These are phyloP conservation scores for Ethmia dodecea DNA, from an alignment of 2,888 invertebrate species.

Conservation along the genomic window DNA sequence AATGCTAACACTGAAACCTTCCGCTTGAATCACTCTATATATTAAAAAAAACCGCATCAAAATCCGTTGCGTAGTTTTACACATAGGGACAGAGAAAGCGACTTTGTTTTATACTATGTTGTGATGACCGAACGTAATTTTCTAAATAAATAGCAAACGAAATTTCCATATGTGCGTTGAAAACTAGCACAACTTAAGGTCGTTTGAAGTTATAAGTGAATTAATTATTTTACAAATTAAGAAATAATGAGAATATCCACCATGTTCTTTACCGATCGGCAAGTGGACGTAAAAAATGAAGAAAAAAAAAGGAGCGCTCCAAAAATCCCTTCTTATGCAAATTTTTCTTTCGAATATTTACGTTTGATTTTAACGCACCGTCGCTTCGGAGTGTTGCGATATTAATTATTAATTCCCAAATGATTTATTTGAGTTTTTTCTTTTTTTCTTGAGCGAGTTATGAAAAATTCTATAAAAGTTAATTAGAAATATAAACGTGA, in stretches of 20 bases:
- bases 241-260: slow-evolving; percentile 29
- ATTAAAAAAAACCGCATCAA: no score
- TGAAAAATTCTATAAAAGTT: slow-evolving; percentile 58
- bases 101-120: no score
- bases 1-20: no score
- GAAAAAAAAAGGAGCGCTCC: slow-evolving; percentile 27
- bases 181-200: no score
- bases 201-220: no score
- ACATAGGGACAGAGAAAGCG: no score
- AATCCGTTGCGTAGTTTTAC: no score
- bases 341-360: slow-evolving; percentile 52
- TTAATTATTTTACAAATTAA: no score
- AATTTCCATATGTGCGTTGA: no score
- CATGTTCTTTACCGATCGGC: slow-evolving; percentile 32
- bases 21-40: no score
- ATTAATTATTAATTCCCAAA: slow-evolving; percentile 73
- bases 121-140: no score
- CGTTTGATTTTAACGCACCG: slow-evolving; percentile 59
- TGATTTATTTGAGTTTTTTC: slow-evolving; percentile 61
- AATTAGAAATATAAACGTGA: slow-evolving; percentile 53
- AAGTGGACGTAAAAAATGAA: slow-evolving; percentile 41
- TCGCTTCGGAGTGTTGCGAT: slow-evolving; percentile 45
- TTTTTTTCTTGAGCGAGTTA: slow-evolving; percentile 34
- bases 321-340: slow-evolving; percentile 64
- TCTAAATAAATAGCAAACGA: no score